Base-by-base conservation (phyloP, 2,797 vertebrate genomes). In the Chiroxiphia lanceolata region DNA sequence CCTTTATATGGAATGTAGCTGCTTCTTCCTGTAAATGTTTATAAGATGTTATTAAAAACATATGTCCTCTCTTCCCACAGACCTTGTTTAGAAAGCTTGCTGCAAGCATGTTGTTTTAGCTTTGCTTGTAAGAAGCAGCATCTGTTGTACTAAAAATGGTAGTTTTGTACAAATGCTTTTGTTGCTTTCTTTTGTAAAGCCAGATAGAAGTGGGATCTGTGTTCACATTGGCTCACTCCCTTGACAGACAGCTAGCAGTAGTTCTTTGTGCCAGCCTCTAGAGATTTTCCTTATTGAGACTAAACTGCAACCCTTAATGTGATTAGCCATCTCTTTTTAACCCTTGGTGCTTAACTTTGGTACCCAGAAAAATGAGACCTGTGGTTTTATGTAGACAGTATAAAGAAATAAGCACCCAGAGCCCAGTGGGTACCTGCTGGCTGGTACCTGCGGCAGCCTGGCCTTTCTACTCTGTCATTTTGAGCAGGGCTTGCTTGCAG, bases 21-120 rank as follows among this genome's bases (percentile, higher is more conserved):
- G 84, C 81, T 94, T 80, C 74, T 97, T 96, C 94, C 95, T 95
- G 60, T 94, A 95, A 97, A 91, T 97, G 93, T 97, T 97, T 97
- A 75, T 95, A 84, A 96, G 90, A 93, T 93, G 95, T 95, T 95
- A 93, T 96, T 97, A 94, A 96, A 97, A 97, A 85, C 97, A 85
- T 93, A 81, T 95, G 93, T 94, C 83, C 78, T 94, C 84, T 78
- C 95, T 95, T 97, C 92, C 89, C 89, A 75, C 74, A 88, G 90
- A 93, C 77, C 88, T 94, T 95, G 92, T 95, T 90, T 94, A 68
- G 85, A 94, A 94, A 75, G 79, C 85, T 56, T 64, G 76, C 68
- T 90, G 54, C 61, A 54, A 94, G 84, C 93, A 34, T 70, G 76
- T 78, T 93, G 89, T 79, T 91, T 83, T 60, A 93, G 91, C 85